Conservation (phyloP, 2,888 invertebrate species). For the Melangyna quadrimaculata region DNA sequence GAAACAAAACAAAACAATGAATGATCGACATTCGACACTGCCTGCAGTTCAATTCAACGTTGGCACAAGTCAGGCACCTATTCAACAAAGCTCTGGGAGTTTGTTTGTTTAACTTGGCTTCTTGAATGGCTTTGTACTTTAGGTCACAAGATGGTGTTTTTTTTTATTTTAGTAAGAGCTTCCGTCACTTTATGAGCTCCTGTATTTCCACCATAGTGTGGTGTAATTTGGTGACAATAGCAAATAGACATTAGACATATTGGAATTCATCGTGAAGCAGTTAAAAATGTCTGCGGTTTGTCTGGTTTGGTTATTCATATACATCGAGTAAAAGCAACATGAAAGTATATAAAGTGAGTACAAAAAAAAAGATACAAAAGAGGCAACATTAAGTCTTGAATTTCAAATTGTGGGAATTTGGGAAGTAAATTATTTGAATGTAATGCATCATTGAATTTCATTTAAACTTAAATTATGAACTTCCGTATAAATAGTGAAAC, state of each 20-base stretch:
- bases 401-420: conserved; percentile 15
- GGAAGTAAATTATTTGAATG: conserved; percentile 19
- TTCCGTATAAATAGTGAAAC: conserved; percentile 4
- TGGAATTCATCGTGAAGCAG: not conserved
- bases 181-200: conserved; percentile 2
- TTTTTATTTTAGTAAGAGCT: not conserved
- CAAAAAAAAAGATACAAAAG: not conserved
- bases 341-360: not conserved
- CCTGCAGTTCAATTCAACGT: not conserved
- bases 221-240: not conserved
- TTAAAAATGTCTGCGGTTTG: not conserved
- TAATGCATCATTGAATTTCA: conserved; percentile 8
- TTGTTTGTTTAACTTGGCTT: not conserved
- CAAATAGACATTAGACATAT: conserved; percentile 1
- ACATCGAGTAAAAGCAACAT: not conserved
- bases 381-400: not conserved
- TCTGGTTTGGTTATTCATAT: not conserved
- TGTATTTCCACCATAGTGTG: not conserved
- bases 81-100: not conserved
- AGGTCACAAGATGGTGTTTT: not conserved
- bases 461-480: not conserved
- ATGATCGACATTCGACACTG: conserved; percentile 38
- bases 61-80: conserved; percentile 20
- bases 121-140: not conserved
- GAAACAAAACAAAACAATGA: conserved; percentile 30